Percentiles rank a stretch among this genome's conserved stretches.
Evolutionary conservation across 2,797 vertebrate species (phyloP).

Genomic region (Pelodytes ibericus): DNA sequence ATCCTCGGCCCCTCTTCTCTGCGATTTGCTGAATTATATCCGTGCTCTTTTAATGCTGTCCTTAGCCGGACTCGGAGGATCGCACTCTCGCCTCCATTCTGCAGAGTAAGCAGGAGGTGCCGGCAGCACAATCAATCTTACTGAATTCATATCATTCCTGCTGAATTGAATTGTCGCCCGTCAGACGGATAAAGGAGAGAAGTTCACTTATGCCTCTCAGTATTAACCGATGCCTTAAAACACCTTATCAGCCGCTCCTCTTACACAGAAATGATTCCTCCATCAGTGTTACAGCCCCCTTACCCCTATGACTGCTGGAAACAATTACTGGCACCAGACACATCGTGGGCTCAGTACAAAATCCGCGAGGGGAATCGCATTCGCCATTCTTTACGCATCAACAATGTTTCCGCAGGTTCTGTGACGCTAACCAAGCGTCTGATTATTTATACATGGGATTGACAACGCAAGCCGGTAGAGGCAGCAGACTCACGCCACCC

Average conservation of each 20-base stretch:
- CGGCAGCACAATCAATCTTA: constrained; percentile 43
- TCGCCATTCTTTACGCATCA: too few relatives aligned
- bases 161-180: constrained; percentile 7
- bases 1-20: constrained; percentile 16
- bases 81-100: constrained; percentile 16
- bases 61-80: background rate
- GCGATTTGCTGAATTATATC: constrained; percentile 9
- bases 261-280: background rate
- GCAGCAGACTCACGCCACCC: too few relatives aligned
- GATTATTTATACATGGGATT: too few relatives aligned
- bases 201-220: constrained; percentile 14
- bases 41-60: background rate
- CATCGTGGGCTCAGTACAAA: too few relatives aligned
- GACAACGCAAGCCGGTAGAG: too few relatives aligned
- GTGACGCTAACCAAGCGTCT: too few relatives aligned
- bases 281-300: too few relatives aligned
- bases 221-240: constrained; percentile 21
- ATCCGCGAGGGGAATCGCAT: too few relatives aligned
- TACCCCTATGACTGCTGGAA: too few relatives aligned
- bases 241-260: background rate
- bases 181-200: constrained; percentile 1
- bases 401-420: too few relatives aligned
- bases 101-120: constrained; percentile 38
- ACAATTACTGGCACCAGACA: too few relatives aligned
- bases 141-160: constrained; percentile 15